Evolutionary conservation across 2,113 vertebrate species (phyloP).

Genomic region (Martes martes): DNA sequence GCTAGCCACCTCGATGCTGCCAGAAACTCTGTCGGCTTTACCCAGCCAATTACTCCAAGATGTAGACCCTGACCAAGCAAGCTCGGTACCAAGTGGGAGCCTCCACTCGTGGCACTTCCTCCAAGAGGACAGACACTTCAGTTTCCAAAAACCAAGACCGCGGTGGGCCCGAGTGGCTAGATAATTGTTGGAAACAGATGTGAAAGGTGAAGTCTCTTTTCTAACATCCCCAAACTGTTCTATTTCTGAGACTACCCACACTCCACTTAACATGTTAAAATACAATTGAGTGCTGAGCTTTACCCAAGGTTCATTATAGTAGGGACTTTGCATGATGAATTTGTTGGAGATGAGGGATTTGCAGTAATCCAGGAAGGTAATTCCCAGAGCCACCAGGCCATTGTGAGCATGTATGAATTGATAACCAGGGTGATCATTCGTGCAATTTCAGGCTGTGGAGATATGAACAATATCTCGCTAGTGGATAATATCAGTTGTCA

Average conservation of each 20-base stretch:
- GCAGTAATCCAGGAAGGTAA: constrained; percentile 28
- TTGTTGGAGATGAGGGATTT: constrained; percentile 72
- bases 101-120: not conserved
- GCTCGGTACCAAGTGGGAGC: fast-evolving
- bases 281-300: not conserved
- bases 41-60: too few species aligned
- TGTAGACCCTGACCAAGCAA: not conserved
- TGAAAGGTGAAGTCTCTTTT: not conserved
- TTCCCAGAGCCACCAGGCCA: constrained; percentile 65
- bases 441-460: constrained; percentile 69
- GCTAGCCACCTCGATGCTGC: not conserved
- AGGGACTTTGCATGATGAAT: constrained; percentile 65
- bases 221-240: not conserved
- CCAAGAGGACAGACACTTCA: not conserved
- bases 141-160: not conserved
- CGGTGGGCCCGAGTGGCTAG: fast-evolving
- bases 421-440: constrained; percentile 51
- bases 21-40: not conserved
- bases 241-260: not conserved
- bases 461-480: constrained; percentile 77
- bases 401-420: constrained; percentile 50
- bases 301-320: not conserved
- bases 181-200: not conserved
- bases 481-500: constrained; percentile 79
- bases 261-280: constrained; percentile 13